Conservation (phyloP, 2,888 invertebrate genomes). For the Lasius platythorax region DNA sequence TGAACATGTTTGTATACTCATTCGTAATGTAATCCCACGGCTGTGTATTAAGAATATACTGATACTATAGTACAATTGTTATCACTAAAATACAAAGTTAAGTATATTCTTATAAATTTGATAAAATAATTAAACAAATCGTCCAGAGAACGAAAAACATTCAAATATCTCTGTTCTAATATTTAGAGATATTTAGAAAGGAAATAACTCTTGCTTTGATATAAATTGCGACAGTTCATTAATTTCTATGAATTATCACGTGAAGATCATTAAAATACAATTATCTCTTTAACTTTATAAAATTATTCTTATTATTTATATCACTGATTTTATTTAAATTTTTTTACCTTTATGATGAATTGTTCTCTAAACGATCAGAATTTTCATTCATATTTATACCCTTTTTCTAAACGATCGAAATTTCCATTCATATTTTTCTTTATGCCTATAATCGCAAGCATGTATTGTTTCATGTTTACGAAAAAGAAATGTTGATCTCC, state of each 20-base stretch:
- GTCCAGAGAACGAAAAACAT: neutral
- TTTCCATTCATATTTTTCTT: neutral
- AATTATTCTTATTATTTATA: neutral
- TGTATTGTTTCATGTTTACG: neutral
- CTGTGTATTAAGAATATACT: neutral
- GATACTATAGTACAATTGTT: neutral
- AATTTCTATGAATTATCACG: constrained; percentile 3
- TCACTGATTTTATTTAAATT: neutral
- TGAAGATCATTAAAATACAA: no score
- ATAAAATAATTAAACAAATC: neutral
- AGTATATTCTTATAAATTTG: neutral
- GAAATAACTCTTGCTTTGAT: neutral
- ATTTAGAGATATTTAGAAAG: neutral
- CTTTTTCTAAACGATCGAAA: neutral
- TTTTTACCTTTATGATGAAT: neutral
- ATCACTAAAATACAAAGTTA: neutral
- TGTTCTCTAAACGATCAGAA: neutral
- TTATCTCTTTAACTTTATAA: neutral
- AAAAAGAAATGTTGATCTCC: neutral
- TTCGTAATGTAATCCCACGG: neutral
- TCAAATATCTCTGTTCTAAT: neutral
- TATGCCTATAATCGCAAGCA: neutral
- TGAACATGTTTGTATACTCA: neutral
- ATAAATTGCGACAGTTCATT: neutral
- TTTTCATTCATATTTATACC: neutral